Base-by-base conservation (phyloP, 2,888 invertebrate genomes). In the Plagodis pulveraria region DNA sequence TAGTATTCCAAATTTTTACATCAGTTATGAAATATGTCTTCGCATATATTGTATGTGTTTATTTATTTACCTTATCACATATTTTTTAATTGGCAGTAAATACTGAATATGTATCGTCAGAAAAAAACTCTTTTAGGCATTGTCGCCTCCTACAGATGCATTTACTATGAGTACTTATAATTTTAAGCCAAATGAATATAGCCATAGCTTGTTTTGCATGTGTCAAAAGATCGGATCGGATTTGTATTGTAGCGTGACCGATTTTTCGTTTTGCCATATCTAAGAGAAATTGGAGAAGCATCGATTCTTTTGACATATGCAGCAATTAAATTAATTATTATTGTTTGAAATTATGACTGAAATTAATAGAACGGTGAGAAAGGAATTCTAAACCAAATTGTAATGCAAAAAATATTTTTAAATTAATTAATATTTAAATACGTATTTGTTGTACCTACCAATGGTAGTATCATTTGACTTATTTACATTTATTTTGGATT, bases 401-500 rank as follows among this genome's bases (percentile, higher is more conserved):
- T 22, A 22, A 22, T 22, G 1, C 22, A 22, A 1, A 2, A 22
- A 22, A 22, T 22, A 22, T 1, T 22, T 22, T 22, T 22, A 22
- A 22, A 22, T 22, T 22, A 22, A 22, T 1, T 22, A 2, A 22
- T 22, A 22, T 22, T 22, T 22, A 22, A 22, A 22, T 2, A 22
- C 22, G 2, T 22, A 22, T 58, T 58, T 38, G 33, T 38, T 32
- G 44, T 49, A 11, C 42, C 50, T 50, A 53, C 49, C 41, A 12
- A 50, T 11, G 6, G 22, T 38, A 12, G 5, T 47, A 32, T 8
- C 7, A 7, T 43, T 43, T 12, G n/a, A 38, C 12, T 12, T 43
- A 9, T 9, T 32, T 22, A 10, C 36, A 48, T 52, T 47, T 12
- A 5, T 48, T 56, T 41, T 66, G 62, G 60, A 68, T 68, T 66